Conservation (phyloP, 2,797 vertebrate species). For the Alectoris magna region DNA sequence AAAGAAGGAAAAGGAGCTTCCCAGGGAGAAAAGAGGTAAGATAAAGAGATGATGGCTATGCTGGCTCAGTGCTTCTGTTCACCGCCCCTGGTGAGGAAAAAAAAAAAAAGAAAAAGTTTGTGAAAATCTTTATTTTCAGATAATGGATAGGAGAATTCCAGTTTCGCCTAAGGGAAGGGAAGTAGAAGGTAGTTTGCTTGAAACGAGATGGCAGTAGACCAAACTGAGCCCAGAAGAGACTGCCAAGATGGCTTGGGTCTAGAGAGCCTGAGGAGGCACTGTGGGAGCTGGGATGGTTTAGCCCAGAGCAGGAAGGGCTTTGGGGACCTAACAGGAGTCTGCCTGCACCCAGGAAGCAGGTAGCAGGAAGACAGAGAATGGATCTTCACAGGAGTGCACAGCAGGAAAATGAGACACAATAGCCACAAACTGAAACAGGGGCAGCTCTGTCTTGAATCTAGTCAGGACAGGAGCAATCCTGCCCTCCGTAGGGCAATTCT, state of each 20-base stretch:
- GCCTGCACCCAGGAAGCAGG: background rate
- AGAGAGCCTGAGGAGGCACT: background rate
- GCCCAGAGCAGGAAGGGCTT: background rate
- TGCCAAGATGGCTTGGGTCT: background rate
- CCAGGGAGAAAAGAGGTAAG: background rate
- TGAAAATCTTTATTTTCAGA: background rate
- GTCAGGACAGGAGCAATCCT: background rate
- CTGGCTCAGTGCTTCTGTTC: background rate
- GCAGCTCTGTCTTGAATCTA: accelerated
- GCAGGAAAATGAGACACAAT: background rate
- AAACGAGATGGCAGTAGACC: background rate
- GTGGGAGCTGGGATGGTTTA: background rate
- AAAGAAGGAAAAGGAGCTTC: background rate
- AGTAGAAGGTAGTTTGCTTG: background rate
- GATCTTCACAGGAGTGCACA: background rate
- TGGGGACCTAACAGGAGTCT: background rate
- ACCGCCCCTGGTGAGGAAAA: background rate
- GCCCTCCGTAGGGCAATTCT: accelerated
- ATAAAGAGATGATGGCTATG: background rate
- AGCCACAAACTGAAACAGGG: background rate
- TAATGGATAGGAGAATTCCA: background rate
- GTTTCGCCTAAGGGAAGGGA: background rate
- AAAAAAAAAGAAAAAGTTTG: background rate
- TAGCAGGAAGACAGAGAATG: background rate
- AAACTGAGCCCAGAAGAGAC: background rate